A percentile compares a stretch with the other conserved stretches of the same genome.
Evolutionary conservation across 2,888 invertebrate species (phyloP).

Genomic region (Mythimna impura): DNA sequence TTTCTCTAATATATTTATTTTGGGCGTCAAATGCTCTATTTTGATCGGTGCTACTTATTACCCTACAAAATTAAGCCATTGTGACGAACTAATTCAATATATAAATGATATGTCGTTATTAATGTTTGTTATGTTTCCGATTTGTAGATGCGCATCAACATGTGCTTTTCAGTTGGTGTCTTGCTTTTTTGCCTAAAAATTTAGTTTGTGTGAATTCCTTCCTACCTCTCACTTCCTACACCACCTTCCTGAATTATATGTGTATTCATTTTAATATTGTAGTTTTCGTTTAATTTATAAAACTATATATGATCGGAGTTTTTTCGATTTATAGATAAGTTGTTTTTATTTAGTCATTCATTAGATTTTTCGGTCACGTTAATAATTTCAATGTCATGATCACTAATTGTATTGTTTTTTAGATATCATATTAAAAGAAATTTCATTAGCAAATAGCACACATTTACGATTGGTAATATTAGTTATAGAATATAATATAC

Average conservation of each 20-base stretch:
- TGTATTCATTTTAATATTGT: neutral
- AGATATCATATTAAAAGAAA: neutral
- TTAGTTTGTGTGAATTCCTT: too few relatives aligned
- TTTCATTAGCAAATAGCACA: neutral
- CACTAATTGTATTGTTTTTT: too few relatives aligned
- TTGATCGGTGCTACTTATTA: neutral
- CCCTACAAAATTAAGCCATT: conserved; percentile 7
- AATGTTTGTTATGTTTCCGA: neutral
- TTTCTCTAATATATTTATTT: neutral
- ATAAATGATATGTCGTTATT: neutral
- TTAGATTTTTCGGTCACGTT: too few relatives aligned
- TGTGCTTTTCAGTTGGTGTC: neutral
- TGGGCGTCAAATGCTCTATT: neutral
- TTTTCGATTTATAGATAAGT: too few relatives aligned
- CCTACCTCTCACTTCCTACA: too few relatives aligned
- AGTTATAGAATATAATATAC: neutral
- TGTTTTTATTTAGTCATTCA: too few relatives aligned
- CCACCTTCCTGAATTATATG: neutral
- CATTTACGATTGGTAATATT: neutral
- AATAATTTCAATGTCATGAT: too few relatives aligned
- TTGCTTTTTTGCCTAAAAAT: neutral
- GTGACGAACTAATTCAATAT: neutral
- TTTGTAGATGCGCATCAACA: neutral
- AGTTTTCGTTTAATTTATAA: too few relatives aligned
- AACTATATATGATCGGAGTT: too few relatives aligned